Conservation (phyloP, 2,113 vertebrate genomes). For the Dromaius novaehollandiae region DNA sequence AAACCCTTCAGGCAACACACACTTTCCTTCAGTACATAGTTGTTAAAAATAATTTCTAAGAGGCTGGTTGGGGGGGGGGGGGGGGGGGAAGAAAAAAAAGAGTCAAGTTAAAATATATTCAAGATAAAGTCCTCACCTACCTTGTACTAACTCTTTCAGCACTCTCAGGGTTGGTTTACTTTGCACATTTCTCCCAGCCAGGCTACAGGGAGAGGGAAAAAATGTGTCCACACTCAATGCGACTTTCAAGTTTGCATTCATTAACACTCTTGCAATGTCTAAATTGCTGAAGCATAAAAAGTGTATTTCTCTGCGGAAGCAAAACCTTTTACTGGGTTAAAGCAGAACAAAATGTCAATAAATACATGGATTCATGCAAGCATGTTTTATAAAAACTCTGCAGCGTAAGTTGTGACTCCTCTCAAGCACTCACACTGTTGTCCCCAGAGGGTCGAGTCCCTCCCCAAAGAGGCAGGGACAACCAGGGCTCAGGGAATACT, state of each 20-base stretch:
- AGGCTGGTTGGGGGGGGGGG: rapidly evolving
- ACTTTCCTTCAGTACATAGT: not conserved
- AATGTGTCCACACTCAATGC: not conserved
- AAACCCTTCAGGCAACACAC: not conserved
- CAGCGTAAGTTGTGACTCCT: not conserved
- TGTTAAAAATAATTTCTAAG: not conserved
- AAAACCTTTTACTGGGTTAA: not conserved
- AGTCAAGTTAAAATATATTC: not conserved
- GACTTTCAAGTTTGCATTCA: not conserved
- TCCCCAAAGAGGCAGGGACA: not conserved
- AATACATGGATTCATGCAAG: not conserved
- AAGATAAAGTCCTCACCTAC: not conserved
- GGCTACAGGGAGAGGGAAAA: not conserved
- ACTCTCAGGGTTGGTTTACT: not conserved
- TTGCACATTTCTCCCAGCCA: not conserved
- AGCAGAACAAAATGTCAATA: not conserved
- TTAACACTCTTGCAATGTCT: not conserved
- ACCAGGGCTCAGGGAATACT: rapidly evolving
- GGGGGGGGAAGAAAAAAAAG: no score
- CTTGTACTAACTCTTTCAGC: not conserved
- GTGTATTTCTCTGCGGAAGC: not conserved
- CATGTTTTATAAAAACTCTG: not conserved
- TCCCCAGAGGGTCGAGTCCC: not conserved
- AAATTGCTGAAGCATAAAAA: not conserved
- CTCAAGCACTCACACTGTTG: not conserved